Percentiles rank a stretch among this genome's conserved stretches.
These are phyloP conservation scores for Eupithecia dodoneata DNA, from an alignment of 2,888 invertebrate species.

Conservation along the genomic window DNA sequence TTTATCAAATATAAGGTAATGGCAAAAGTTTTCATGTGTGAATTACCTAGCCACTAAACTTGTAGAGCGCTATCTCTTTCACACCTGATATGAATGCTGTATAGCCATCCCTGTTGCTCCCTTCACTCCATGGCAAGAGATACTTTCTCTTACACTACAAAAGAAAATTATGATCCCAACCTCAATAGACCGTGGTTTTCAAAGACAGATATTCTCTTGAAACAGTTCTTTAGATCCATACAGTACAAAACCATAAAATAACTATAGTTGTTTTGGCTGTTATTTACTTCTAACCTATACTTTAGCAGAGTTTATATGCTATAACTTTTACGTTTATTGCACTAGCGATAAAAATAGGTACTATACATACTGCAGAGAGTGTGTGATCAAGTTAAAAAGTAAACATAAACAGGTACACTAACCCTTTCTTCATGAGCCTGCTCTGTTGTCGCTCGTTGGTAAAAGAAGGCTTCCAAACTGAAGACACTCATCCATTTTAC, in stretches of 20 bases:
- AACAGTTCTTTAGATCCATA: conserved; percentile 1
- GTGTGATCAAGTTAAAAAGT: conserved; percentile 55
- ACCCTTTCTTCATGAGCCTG: conserved; percentile 84
- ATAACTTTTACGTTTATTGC: conserved; percentile 48
- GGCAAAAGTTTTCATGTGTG: conserved; percentile 62
- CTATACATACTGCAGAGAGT: conserved; percentile 51
- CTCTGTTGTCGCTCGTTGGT: conserved; percentile 78
- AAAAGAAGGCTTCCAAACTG: conserved; percentile 75
- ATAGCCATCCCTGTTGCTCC: conserved; percentile 70
- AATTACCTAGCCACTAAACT: conserved; percentile 46
- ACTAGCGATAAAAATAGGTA: conserved; percentile 56
- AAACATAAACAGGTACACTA: conserved; percentile 81
- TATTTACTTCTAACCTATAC: conserved; percentile 68
- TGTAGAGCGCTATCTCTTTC: conserved; percentile 71
- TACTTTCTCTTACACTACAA: conserved; percentile 68
- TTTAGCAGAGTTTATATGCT: conserved; percentile 47
- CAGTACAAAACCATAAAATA: conserved; percentile 17
- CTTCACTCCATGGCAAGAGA: conserved; percentile 82
- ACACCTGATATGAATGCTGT: conserved; percentile 47
- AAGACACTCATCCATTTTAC: conserved; percentile 82
- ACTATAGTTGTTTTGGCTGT: conserved; percentile 26
- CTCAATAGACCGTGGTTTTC: conserved; percentile 61
- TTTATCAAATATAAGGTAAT: conserved; percentile 51
- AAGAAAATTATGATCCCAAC: conserved; percentile 79
- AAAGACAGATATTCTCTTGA: conserved; percentile 17